phyloP scores from a whole-genome alignment of 2,113 vertebrate species.

The Pseudorectes ferrugineus region DNA sequence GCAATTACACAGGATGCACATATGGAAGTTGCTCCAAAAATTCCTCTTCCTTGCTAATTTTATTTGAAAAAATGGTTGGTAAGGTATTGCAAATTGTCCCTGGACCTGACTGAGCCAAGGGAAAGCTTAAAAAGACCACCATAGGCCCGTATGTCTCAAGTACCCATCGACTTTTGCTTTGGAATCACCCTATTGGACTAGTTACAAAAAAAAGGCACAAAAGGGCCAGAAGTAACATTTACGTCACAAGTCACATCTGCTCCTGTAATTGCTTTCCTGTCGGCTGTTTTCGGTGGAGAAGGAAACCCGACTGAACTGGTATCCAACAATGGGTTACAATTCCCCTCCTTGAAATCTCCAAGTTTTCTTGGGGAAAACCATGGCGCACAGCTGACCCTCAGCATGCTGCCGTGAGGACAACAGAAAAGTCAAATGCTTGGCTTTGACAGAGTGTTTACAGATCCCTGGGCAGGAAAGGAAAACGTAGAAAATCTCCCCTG shows the following conservation, averaged over 20 bases:
- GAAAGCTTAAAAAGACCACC: background rate
- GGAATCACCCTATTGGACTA: background rate
- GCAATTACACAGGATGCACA: background rate
- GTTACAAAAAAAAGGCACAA: background rate
- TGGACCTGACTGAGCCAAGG: background rate
- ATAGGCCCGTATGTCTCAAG: accelerated
- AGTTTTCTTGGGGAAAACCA: background rate
- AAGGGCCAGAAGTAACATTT: constrained; percentile 29
- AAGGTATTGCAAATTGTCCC: background rate
- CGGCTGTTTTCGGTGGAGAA: background rate
- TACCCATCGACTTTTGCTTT: background rate
- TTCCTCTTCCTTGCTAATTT: background rate
- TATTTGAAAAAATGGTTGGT: background rate
- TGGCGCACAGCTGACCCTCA: background rate
- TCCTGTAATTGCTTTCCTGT: constrained; percentile 36
- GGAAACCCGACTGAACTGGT: background rate
- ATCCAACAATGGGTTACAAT: constrained; percentile 18
- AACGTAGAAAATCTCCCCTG: background rate
- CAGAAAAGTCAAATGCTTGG: background rate
- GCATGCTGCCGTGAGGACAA: background rate
- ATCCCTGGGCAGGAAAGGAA: background rate
- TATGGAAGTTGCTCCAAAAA: background rate
- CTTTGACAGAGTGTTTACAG: background rate
- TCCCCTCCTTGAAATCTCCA: background rate
- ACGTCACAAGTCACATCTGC: constrained; percentile 49